These are phyloP conservation scores for Drosophila planitibia DNA, from an alignment of 2,888 invertebrate genomes.

Conservation along the genomic window DNA sequence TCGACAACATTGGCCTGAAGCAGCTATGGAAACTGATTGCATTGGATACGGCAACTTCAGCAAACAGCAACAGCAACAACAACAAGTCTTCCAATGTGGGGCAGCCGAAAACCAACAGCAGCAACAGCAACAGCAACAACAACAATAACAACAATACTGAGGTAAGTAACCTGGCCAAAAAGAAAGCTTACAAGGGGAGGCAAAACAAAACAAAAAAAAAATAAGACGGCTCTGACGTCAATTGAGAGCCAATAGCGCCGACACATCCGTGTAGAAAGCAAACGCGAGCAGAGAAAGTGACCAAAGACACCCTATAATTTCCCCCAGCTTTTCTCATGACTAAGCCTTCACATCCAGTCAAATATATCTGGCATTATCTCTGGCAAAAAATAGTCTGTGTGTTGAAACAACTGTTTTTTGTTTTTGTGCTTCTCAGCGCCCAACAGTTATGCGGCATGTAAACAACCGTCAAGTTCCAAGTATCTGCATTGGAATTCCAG, in stretches of 20 bases:
- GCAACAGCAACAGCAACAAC: slow-evolving; percentile 39
- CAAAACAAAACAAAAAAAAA: slow-evolving; percentile 27
- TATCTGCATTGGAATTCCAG: slow-evolving; percentile 60
- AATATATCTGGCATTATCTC: slow-evolving; percentile 39
- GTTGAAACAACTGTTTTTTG: slow-evolving; percentile 68
- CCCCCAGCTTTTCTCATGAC: slow-evolving; percentile 10
- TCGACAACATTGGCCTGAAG: slow-evolving; percentile 84
- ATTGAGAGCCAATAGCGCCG: slow-evolving; percentile 47
- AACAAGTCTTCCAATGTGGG: slow-evolving; percentile 53
- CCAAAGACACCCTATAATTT: slow-evolving; percentile 28
- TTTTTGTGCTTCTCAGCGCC: slow-evolving; percentile 22
- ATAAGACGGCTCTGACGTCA: slow-evolving; percentile 63
- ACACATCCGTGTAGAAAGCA: slow-evolving; percentile 76
- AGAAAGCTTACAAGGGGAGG: slow-evolving; percentile 46
- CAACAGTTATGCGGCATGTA: slow-evolving; percentile 43
- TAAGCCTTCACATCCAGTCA: slow-evolving; percentile 19
- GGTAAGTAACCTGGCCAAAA: slow-evolving; percentile 69
- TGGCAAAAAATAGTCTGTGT: slow-evolving; percentile 24
- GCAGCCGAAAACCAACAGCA: slow-evolving; percentile 53
- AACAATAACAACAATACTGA: slow-evolving; percentile 70
- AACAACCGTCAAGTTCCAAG: slow-evolving; percentile 21
- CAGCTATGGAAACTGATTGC: slow-evolving; percentile 85
- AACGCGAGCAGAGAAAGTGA: slow-evolving; percentile 67
- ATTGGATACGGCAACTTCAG: slow-evolving; percentile 76
- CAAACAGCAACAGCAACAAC: slow-evolving; percentile 41